Conservation (phyloP, 2,113 vertebrate species). For the Dipodomys ordii region DNA sequence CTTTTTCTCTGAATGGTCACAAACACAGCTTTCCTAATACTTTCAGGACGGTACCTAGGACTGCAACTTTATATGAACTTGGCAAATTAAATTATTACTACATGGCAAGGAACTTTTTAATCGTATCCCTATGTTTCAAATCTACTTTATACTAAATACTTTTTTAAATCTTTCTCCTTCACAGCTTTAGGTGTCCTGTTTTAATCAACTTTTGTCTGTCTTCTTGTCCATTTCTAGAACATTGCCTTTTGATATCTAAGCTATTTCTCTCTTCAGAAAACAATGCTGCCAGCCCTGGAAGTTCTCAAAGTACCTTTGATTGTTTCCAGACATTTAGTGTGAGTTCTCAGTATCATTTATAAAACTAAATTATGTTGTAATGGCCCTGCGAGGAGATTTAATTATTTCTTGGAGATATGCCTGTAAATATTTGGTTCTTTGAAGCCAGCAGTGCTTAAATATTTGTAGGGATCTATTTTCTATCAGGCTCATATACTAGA, state of each 20-base stretch:
- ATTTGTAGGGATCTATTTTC: not conserved
- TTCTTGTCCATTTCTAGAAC: not conserved
- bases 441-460: not conserved
- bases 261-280: not conserved
- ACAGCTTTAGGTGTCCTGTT: not conserved
- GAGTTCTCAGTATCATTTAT: not conserved
- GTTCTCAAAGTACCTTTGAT: not conserved
- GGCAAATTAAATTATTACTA: not conserved
- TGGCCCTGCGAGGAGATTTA: slow-evolving; percentile 4
- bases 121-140: not conserved
- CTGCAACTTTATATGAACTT: not conserved
- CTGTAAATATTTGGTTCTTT: slow-evolving; percentile 26
- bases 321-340: not conserved
- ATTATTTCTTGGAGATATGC: slow-evolving; percentile 28
- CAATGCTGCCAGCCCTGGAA: not conserved
- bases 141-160: not conserved
- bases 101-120: not conserved
- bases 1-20: not conserved
- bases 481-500: not conserved
- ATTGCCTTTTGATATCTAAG: not conserved
- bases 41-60: not conserved
- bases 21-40: not conserved
- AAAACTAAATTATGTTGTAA: not conserved
- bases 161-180: not conserved
- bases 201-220: not conserved